Base-by-base conservation (phyloP, 1,140 invertebrate species). In the Holotrichia oblita region DNA sequence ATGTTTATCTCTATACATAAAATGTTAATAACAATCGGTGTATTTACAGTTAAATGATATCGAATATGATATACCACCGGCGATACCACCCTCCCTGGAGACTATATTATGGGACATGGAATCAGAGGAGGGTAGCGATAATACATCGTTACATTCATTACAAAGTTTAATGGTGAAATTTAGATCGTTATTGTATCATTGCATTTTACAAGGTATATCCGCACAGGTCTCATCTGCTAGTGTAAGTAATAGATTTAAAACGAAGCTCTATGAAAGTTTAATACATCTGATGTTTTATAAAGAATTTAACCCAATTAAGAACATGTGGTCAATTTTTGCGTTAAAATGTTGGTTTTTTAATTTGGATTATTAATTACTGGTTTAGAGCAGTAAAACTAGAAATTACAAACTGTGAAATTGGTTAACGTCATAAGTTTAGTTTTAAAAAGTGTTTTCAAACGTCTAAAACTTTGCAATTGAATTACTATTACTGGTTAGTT, bases 121-220 rank as follows among this genome's bases (percentile, higher is more conserved):
- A 85, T 90, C 88, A 78, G 90, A 90, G 73, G 90, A 87, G 48
- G 89, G 89, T 87, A 85, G 88, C 88, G 80, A 88, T 90, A 81
- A 91, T 90, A 81, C 87, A 87, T 81, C 88, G 41, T 85, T 90
- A 14, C 88, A 89, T 22, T 90, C 90, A n/a, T 87, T 89, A 41
- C 85, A 87, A 79, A 87, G 85, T 77, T 79, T 88, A 82, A 74
- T 87, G 81, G 77, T 86, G 80, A 81, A 86, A 84, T 85, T 87
- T 85, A 92, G 93, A 72, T 93, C 93, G 42, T 93, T 97, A 79
- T 87, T 97, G 79, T 91, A 94, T 69, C 95, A 96, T 86, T 92
- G 94, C 34, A 91, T 95, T 69, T 87, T 97, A 12, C 94, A 95
- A 88, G 94, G 94, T 80, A 92, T 97, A 42, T 95, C 95, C n/a